Conservation (phyloP, 1,140 invertebrate genomes). For the Dufourea novaeangliae region DNA sequence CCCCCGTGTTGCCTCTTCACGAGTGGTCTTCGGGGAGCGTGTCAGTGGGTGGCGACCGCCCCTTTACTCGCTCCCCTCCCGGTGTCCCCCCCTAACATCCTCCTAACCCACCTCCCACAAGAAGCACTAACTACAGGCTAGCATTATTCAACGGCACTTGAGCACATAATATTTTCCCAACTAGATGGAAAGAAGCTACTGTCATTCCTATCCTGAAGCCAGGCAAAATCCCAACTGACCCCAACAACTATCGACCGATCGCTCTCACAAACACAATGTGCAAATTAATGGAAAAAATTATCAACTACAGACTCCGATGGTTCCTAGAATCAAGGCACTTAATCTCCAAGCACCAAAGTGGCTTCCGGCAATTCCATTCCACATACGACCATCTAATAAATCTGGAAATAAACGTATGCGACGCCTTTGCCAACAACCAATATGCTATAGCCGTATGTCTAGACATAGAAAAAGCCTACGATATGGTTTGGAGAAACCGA, state of each 20-base stretch:
- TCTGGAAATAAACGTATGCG: neutral
- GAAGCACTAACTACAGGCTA: neutral
- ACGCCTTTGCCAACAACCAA: neutral
- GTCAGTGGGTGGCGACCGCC: no score
- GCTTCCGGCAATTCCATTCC: neutral
- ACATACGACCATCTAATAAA: neutral
- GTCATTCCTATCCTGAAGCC: conserved; percentile 16
- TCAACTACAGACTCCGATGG: conserved; percentile 12
- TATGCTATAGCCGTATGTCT: neutral
- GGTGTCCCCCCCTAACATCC: no score
- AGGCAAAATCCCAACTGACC: neutral
- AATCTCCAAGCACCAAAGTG: neutral
- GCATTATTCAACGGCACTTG: neutral
- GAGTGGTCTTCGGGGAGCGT: no score
- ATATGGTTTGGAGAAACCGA: conserved; percentile 3
- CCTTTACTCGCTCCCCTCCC: no score
- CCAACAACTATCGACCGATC: conserved; percentile 20
- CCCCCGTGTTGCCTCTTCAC: no score
- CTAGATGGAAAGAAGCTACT: neutral
- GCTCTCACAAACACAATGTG: conserved; percentile 8
- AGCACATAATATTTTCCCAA: neutral
- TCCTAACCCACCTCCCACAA: neutral
- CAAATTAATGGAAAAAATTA: conserved; percentile 30
- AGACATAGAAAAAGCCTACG: no score
- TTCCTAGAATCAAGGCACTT: neutral